Base-by-base conservation (phyloP, 2,888 invertebrate genomes). In the Taenaris catops region DNA sequence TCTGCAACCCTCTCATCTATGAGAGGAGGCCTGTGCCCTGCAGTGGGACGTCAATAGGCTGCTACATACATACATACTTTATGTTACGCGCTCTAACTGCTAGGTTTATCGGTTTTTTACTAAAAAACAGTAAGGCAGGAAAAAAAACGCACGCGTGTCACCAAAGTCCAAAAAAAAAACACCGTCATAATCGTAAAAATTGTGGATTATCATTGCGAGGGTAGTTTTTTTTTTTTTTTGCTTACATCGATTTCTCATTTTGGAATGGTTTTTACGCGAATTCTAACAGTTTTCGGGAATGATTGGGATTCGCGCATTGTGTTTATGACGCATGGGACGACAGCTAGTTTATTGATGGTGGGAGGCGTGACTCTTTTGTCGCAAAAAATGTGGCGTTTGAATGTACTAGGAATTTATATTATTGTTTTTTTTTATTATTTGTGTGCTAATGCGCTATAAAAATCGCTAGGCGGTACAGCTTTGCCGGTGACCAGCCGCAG, bases 331-430 rank as follows among this genome's bases (percentile, higher is more conserved):
- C 27, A 17, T 4, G 18, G 27, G 18, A 18, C 8, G 27, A 9
- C 31, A 23, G 31, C 23, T 16, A 31, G 53, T 50, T 64, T 70
- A 72, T 72, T 73, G 72, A 73, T 70, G 69, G 63, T 48, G 18
- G 49, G 46, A 59, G 68, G 71, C 68, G 71, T 58, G 63, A 66
- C 58, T 42, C 58, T 38, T 55, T 53, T 60, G 29, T 29, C 29
- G 29, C 29, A 7, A 29, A 18, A 21, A 27, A 29, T 20, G 9
- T 29, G 29, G 18, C 12, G 14, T 29, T 29, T 21, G 29, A 29
- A 8, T 8, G 8, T 12, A 21, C 7, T 19, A n/a, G 19, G 7
- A 19, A 19, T 6, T 17, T 17, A 17, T 17, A n/a, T n/a, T n/a
- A n/a, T n/a, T n/a, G n/a, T n/a, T n/a, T n/a, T n/a, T n/a, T n/a